Base-by-base conservation (phyloP, 2,888 invertebrate species). In the Xanthorhoe designata region DNA sequence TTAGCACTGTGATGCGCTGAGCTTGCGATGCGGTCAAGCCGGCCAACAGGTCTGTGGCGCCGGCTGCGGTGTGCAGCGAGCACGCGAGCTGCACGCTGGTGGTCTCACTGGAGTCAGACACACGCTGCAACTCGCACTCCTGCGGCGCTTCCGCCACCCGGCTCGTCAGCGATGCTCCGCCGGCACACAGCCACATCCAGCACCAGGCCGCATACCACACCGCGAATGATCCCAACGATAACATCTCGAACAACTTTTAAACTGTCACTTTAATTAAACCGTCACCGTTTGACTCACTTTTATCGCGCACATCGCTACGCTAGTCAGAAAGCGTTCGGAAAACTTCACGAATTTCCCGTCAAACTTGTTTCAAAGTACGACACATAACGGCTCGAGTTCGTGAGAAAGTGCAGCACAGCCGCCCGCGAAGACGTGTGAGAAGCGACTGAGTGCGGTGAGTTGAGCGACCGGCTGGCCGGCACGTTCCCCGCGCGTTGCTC, bases 51-150 rank as follows among this genome's bases (percentile, higher is more conserved):
- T 95, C 95, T 70, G 94, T 94, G 72, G 95, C 95, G 74, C 95
- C 95, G 79, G 96, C 96, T 76, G 96, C 94, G 65, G 95, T 95
- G 76, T 95, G 93, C 75, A 96, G 91, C 75, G 94, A 94, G 87
- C 96, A 96, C 54, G 95, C 94, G 76, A 96, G 93, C 80, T 94
- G 94, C 74, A 94, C 93, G 87, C 94, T 82, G 86, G 94, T 86
- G 84, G 94, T 83, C 86, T 94, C 94, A 84, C 94, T 94, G 72
- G 88, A 88, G 78, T 89, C 92, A 63, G 93, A 92, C 80, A 93
- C 93, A 66, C 94, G 92, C 85, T 94, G 94, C 96, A 96, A 96
- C 86, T 95, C 95, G 90, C 96, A 96, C 86, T 96, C 96, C 86
- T 94, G 95, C 72, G 96, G 96, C 66, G 95, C 95, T 84, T 95